A percentile compares a stretch with the other conserved stretches of the same genome.
phyloP scores from a whole-genome alignment of 2,888 invertebrate genomes.

The Trimorus sp. region DNA sequence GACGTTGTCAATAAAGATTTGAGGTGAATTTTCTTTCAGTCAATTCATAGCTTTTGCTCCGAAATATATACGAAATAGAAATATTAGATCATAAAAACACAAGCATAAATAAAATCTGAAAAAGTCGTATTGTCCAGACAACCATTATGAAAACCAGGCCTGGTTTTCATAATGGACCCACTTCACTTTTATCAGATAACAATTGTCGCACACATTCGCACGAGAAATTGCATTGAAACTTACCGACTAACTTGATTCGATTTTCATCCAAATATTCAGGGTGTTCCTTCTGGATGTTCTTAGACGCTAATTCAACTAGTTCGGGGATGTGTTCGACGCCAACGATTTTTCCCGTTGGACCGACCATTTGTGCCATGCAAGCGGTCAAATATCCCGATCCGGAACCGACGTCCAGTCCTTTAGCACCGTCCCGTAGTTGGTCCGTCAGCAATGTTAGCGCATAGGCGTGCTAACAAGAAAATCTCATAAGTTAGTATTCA shows the following conservation, averaged over 20 bases:
- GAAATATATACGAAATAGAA: too few relatives aligned
- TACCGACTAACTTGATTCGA: slow-evolving; percentile 78
- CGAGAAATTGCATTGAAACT: slow-evolving; percentile 28
- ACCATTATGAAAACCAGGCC: too few relatives aligned
- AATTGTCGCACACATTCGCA: too few relatives aligned
- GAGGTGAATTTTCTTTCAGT: too few relatives aligned
- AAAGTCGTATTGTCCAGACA: too few relatives aligned
- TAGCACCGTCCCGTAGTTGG: slow-evolving; percentile 84
- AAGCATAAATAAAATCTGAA: too few relatives aligned
- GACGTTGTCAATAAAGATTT: too few relatives aligned
- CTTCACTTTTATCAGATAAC: too few relatives aligned
- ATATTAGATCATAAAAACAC: too few relatives aligned
- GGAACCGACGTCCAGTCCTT: slow-evolving; percentile 84
- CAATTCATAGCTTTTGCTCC: too few relatives aligned
- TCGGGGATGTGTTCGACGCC: slow-evolving; percentile 84
- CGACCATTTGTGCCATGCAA: slow-evolving; percentile 84
- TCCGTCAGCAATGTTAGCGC: slow-evolving; percentile 92
- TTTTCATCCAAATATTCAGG: slow-evolving; percentile 75
- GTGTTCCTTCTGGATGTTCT: slow-evolving; percentile 81
- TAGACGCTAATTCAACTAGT: slow-evolving; percentile 82
- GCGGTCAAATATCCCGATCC: slow-evolving; percentile 84
- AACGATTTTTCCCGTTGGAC: slow-evolving; percentile 81
- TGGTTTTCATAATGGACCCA: too few relatives aligned
- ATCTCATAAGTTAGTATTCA: too few relatives aligned
- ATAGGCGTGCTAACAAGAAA: slow-evolving; percentile 91